A percentile compares a stretch with the other conserved stretches of the same genome.
phyloP scores from a whole-genome alignment of 2,888 invertebrate species.

The Ceraclea dissimilis region DNA sequence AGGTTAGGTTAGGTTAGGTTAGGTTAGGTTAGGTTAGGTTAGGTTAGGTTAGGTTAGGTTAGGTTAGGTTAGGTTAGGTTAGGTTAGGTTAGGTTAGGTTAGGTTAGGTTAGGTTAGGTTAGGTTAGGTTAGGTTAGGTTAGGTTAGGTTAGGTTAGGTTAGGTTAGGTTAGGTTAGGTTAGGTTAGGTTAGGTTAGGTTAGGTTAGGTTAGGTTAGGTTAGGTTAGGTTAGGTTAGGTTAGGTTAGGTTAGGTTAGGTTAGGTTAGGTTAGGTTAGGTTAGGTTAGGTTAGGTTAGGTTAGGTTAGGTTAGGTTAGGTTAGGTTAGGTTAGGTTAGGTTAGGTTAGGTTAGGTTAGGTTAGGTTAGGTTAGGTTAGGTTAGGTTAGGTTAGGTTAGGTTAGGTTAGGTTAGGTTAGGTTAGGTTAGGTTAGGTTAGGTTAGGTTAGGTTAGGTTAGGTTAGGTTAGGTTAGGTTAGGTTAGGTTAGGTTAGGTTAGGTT shows the following conservation, averaged over 20 bases:
- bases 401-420: slow-evolving; percentile 4
- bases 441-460: not conserved
- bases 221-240: not conserved
- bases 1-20: slow-evolving; percentile 3
- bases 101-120: not conserved
- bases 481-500: slow-evolving; percentile 4
- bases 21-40: not conserved
- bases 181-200: slow-evolving; percentile 3
- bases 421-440: not conserved
- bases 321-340: not conserved
- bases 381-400: slow-evolving; percentile 5
- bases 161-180: not conserved
- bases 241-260: not conserved
- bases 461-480: slow-evolving; percentile 3
- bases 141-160: not conserved
- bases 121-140: not conserved
- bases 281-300: slow-evolving; percentile 6
- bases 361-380: not conserved
- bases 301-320: not conserved
- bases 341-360: not conserved
- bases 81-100: slow-evolving; percentile 5
- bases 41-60: not conserved
- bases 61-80: slow-evolving; percentile 3
- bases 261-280: slow-evolving; percentile 4
- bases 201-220: slow-evolving; percentile 1